Conservation (phyloP, 1,140 invertebrate species). For the Aporrectodea caliginosa region DNA sequence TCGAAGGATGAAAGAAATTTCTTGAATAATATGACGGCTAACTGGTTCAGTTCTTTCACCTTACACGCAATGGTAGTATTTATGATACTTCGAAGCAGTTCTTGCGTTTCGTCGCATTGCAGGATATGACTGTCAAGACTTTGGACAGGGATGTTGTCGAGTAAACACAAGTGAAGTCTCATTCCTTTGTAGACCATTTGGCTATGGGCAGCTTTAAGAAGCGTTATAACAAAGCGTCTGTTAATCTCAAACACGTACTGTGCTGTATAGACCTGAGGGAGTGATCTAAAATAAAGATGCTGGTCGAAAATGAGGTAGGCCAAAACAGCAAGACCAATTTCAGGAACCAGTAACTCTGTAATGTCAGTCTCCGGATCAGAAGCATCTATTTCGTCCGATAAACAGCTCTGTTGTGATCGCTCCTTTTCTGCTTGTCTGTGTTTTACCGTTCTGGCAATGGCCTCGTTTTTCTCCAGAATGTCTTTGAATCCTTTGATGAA, state of each 20-base stretch:
- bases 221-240: neutral
- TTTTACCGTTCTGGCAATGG: neutral
- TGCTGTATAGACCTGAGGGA: neutral
- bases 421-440: neutral
- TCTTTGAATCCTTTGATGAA: neutral
- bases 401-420: neutral
- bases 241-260: neutral
- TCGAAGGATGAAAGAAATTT: neutral
- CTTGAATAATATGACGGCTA: neutral
- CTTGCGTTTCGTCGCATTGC: neutral
- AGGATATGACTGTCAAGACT: neutral
- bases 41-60: neutral
- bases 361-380: neutral
- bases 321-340: neutral
- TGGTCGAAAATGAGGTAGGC: neutral
- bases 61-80: neutral
- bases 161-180: neutral
- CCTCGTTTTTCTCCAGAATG: neutral
- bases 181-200: neutral
- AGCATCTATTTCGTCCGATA: neutral
- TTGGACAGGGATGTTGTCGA: neutral
- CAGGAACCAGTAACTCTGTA: neutral
- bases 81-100: neutral
- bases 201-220: neutral
- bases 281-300: neutral